Conservation (phyloP, 2,888 invertebrate genomes). For the Pristionchus mayeri region DNA sequence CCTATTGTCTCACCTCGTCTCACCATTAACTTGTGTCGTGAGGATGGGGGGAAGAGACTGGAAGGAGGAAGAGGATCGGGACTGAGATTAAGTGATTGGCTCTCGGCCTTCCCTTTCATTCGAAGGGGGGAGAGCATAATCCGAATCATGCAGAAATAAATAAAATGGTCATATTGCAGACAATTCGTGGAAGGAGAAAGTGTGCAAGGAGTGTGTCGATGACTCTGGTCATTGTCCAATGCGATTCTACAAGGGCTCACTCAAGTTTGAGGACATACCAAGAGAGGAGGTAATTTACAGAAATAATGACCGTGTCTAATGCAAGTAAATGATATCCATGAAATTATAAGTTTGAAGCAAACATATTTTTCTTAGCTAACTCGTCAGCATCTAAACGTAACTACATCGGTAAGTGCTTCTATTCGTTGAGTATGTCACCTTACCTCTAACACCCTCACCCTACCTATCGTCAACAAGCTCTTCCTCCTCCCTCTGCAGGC, state of each 20-base stretch:
- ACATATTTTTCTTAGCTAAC: slow-evolving; percentile 24
- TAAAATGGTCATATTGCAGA: slow-evolving; percentile 63
- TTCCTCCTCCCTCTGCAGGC: background rate
- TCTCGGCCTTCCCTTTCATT: background rate
- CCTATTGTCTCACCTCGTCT: slow-evolving; percentile 35
- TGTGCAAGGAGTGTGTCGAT: slow-evolving; percentile 72
- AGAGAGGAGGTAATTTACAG: slow-evolving; percentile 55
- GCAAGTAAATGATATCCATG: background rate
- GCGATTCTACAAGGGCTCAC: slow-evolving; percentile 69
- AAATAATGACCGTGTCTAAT: background rate
- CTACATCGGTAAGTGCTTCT: slow-evolving; percentile 33
- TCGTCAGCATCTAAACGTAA: background rate
- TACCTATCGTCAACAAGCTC: slow-evolving; percentile 31
- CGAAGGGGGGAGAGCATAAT: background rate
- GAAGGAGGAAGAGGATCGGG: slow-evolving; percentile 27
- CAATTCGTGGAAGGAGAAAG: slow-evolving; percentile 73
- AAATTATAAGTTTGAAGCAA: background rate
- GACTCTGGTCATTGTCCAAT: slow-evolving; percentile 75
- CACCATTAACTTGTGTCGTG: slow-evolving; percentile 20
- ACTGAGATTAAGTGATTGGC: slow-evolving; percentile 38
- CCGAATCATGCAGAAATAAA: background rate
- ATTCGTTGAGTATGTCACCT: background rate
- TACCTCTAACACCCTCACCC: slow-evolving; percentile 23
- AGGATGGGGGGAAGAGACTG: background rate
- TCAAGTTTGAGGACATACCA: slow-evolving; percentile 59